Evolutionary conservation across 1,140 invertebrate species (phyloP).

Genomic region (Neodiprion pinetum): DNA sequence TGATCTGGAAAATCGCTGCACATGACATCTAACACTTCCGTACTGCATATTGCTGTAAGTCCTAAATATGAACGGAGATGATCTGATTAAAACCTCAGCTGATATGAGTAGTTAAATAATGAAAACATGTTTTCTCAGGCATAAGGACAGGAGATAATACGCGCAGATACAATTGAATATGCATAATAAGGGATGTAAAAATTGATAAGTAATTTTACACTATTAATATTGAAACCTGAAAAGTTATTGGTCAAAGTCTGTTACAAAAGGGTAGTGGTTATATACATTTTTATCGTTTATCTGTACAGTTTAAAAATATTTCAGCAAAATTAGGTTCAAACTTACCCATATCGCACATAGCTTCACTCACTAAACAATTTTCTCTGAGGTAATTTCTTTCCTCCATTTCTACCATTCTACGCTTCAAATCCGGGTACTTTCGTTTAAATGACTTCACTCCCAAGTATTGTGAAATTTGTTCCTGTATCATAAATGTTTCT

Average conservation of each 20-base stretch:
- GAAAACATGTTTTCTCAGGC: too few relatives aligned
- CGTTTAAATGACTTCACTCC: slow-evolving; percentile 95
- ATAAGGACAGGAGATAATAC: too few relatives aligned
- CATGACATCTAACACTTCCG: slow-evolving; percentile 95
- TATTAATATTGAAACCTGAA: too few relatives aligned
- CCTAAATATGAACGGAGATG: slow-evolving; percentile 61
- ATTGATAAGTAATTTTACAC: background rate
- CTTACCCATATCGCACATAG: slow-evolving; percentile 88
- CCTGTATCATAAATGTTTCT: slow-evolving; percentile 86
- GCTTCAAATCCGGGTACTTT: slow-evolving; percentile 89
- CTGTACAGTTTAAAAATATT: slow-evolving; percentile 9
- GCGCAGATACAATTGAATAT: slow-evolving; percentile 13
- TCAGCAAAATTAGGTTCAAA: slow-evolving; percentile 18
- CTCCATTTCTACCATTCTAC: slow-evolving; percentile 85
- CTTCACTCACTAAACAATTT: slow-evolving; percentile 86
- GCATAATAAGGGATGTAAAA: background rate
- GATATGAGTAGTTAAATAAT: too few relatives aligned
- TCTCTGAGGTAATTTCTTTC: slow-evolving; percentile 89
- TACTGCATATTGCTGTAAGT: slow-evolving; percentile 88
- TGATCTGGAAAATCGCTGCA: slow-evolving; percentile 93
- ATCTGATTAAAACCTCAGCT: too few relatives aligned
- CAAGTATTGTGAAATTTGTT: slow-evolving; percentile 91
- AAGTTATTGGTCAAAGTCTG: too few relatives aligned
- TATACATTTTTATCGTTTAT: background rate
- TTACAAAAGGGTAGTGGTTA: too few relatives aligned